phyloP scores from a whole-genome alignment of 2,888 invertebrate genomes.

The Drosophila villosipedis region DNA sequence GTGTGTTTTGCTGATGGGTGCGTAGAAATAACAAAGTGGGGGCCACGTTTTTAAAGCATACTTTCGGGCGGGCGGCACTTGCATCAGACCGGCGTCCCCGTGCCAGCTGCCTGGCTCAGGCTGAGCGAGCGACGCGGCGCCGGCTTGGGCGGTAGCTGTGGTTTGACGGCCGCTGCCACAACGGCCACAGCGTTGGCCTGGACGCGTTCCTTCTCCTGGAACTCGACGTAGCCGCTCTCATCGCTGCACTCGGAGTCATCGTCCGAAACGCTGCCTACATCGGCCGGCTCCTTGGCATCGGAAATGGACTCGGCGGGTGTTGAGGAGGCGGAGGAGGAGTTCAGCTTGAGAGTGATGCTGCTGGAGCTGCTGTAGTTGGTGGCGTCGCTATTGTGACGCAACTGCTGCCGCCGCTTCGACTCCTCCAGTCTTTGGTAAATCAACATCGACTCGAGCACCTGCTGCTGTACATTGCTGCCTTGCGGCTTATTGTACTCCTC shows the following conservation, averaged over 20 bases:
- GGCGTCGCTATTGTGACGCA: constrained; percentile 77
- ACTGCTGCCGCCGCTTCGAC: constrained; percentile 63
- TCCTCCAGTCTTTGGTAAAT: constrained; percentile 76
- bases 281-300: constrained; percentile 30
- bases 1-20: constrained; percentile 49
- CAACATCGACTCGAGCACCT: constrained; percentile 71
- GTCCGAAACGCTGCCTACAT: constrained; percentile 39
- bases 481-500: constrained; percentile 83
- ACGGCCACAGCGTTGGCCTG: constrained; percentile 29
- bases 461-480: constrained; percentile 51
- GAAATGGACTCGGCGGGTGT: constrained; percentile 64
- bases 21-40: constrained; percentile 72
- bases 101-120: constrained; percentile 32
- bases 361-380: constrained; percentile 83
- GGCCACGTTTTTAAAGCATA: constrained; percentile 56
- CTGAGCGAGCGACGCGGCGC: constrained; percentile 75
- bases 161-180: constrained; percentile 38
- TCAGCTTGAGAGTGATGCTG: constrained; percentile 81
- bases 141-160: constrained; percentile 75
- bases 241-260: constrained; percentile 94
- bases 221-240: constrained; percentile 96
- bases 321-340: constrained; percentile 58
- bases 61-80: constrained; percentile 27
- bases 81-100: constrained; percentile 62
- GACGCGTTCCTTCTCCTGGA: constrained; percentile 86